Percentiles rank a stretch among this genome's conserved stretches.
phyloP scores from a whole-genome alignment of 1,140 invertebrate species.

The Pogonomyrmex californicus region DNA sequence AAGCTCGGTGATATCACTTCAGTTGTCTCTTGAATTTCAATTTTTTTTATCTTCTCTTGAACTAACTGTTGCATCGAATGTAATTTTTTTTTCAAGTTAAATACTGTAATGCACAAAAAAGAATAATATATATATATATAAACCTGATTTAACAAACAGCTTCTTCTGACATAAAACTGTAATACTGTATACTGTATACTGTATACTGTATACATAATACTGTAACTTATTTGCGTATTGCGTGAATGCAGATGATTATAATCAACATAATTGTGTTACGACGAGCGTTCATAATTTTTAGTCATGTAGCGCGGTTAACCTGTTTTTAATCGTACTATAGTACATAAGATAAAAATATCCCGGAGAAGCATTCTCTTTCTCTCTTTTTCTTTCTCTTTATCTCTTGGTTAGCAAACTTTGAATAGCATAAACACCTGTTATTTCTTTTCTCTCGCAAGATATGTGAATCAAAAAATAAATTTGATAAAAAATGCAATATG shows the following conservation, averaged over 20 bases:
- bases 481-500: neutral
- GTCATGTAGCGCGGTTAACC: neutral
- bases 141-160: conserved; percentile 18
- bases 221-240: too few relatives aligned
- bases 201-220: too few relatives aligned
- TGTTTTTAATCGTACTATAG: conserved; percentile 39
- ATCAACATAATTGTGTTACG: conserved; percentile 18
- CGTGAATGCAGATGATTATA: conserved; percentile 3
- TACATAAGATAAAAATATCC: conserved; percentile 32
- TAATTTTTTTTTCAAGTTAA: conserved; percentile 58
- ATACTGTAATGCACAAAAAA: conserved; percentile 42
- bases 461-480: conserved; percentile 11
- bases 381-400: neutral
- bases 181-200: too few relatives aligned
- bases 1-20: conserved; percentile 7
- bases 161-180: neutral
- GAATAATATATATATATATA: conserved; percentile 47
- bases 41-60: conserved; percentile 1
- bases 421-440: conserved; percentile 43
- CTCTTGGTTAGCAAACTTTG: conserved; percentile 9
- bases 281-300: neutral
- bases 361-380: neutral
- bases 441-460: conserved; percentile 26
- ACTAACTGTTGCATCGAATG: neutral
- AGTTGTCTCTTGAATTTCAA: neutral